Evolutionary conservation across 2,797 vertebrate genomes (phyloP), one percentile per base, ranked within the genome.

Genomic region (Acanthiza pusilla): DNA sequence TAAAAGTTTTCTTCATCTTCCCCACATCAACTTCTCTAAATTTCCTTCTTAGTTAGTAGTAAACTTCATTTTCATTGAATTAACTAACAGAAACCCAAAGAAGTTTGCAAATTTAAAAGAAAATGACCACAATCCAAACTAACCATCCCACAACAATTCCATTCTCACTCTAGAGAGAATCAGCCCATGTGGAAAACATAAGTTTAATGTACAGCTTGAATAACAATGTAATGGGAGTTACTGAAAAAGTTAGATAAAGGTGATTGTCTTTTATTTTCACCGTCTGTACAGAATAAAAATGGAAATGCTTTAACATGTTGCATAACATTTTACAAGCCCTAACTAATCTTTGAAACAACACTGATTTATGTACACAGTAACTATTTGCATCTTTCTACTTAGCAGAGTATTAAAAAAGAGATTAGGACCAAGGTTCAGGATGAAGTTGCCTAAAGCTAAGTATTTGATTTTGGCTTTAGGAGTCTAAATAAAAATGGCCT

Each of bases 381-480:
- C 85, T 91, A 77, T 89, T 92, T 89, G 38, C 85, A 85, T 89
- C 88, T 81, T 92, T 82, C 78, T 94, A 70, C 87, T 91, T 75
- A 92, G 45, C 34, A 67, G 67, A 93, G 72, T 80, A 92, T 82
- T 96, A 76, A 94, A 71, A 74, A 85, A 85, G 84, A 87, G 85
- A 83, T 93, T 93, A 92, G 54, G 85, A 92, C 78, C 68, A 92
- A 94, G 68, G 79, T 92, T 94, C 72, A 88, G 73, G 65, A 89
- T 85, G 55, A 89, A 92, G 79, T 85, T 92, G 58, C 79, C 85
- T 88, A 54, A 80, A 91, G 78, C 72, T 57, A 83, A 83, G 72
- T 84, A 84, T 92, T 93, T 92, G 88, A 83, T 83, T 95, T 93
- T 88, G 70, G 54, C 63, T 92, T 91, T 93, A 94, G 85, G 51